Conservation (phyloP, 2,113 vertebrate species). For the Marcusenius ussheri region DNA sequence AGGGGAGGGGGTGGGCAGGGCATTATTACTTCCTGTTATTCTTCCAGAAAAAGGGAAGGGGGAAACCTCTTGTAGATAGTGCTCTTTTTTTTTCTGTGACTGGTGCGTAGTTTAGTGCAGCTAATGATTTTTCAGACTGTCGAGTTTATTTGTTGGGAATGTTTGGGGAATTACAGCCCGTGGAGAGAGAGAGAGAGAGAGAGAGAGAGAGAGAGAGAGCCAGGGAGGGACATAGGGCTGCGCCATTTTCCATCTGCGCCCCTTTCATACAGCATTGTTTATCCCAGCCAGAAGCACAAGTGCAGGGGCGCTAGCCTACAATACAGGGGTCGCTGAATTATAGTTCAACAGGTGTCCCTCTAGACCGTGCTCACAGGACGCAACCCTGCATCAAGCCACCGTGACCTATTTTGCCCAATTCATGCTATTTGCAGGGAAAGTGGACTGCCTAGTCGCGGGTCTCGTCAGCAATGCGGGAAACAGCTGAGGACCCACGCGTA, state of each 20-base stretch:
- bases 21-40: constrained; percentile 50
- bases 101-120: constrained; percentile 29
- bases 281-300: background rate
- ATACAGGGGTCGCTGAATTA: background rate
- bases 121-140: constrained; percentile 34
- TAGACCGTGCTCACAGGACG: background rate
- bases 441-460: background rate
- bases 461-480: background rate
- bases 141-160: constrained; percentile 40
- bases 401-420: background rate
- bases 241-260: background rate
- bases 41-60: constrained; percentile 34
- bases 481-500: background rate
- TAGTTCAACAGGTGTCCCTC: background rate
- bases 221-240: background rate
- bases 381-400: background rate
- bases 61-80: constrained; percentile 27
- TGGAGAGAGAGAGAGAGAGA: constrained; percentile 16
- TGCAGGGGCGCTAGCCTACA: background rate
- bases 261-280: constrained; percentile 6
- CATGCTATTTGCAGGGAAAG: background rate
- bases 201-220: constrained; percentile 11
- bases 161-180: constrained; percentile 25
- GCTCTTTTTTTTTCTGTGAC: constrained; percentile 16
- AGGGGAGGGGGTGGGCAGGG: constrained; percentile 13